A percentile compares a stretch with the other conserved stretches of the same genome.
Evolutionary conservation across 2,888 invertebrate species (phyloP).

Genomic region (Stenodema calcarata): DNA sequence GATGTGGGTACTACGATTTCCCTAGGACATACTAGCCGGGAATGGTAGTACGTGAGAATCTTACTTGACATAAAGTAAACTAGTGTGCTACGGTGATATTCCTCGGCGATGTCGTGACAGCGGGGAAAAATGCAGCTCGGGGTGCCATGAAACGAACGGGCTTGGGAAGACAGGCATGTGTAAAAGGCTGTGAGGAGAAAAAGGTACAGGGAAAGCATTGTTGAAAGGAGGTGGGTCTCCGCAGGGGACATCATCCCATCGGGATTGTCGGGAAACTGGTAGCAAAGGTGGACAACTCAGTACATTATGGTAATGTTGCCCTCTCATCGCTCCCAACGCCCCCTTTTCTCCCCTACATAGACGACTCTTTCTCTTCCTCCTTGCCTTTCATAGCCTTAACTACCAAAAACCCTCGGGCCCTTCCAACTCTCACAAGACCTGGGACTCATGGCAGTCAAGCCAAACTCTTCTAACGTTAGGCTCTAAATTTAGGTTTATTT

Average conservation of each 20-base stretch:
- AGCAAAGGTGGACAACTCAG: neutral
- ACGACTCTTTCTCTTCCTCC: neutral
- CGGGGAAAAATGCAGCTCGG: neutral
- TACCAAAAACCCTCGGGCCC: neutral
- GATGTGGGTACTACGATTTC: neutral
- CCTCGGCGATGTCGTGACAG: neutral
- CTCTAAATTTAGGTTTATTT: no score
- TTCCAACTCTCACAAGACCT: neutral
- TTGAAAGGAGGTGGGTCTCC: neutral
- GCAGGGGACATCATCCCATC: neutral
- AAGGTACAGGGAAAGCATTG: neutral
- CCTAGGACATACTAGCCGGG: neutral
- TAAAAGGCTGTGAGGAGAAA: neutral
- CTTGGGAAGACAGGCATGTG: neutral
- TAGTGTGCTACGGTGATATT: neutral
- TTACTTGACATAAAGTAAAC: neutral
- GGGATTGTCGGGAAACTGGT: neutral
- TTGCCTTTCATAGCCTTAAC: neutral
- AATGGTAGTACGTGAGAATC: neutral
- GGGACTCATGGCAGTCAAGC: neutral
- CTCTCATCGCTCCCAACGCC: slow-evolving; percentile 1
- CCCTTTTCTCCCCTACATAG: neutral
- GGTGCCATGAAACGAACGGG: neutral
- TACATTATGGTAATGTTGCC: slow-evolving; percentile 20
- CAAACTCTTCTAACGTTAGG: no score